These are phyloP conservation scores for Nebria salina DNA, from an alignment of 2,888 invertebrate species.

Conservation along the genomic window DNA sequence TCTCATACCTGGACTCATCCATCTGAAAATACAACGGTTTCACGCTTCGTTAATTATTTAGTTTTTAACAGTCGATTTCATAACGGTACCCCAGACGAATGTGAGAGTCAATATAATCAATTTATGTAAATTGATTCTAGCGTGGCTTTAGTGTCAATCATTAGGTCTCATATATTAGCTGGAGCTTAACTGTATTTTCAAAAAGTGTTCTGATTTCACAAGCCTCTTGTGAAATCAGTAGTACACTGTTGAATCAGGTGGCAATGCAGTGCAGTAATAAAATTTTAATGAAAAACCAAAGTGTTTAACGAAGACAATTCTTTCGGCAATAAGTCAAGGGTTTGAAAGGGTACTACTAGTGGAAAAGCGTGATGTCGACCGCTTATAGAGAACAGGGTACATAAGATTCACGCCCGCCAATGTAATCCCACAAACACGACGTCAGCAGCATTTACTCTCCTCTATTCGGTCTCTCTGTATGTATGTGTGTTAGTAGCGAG, in stretches of 20 bases:
- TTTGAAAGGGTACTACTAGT: neutral
- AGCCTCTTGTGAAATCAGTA: no score
- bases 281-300: neutral
- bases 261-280: neutral
- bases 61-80: neutral
- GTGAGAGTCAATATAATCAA: no score
- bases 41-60: neutral
- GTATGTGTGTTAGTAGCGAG: neutral
- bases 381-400: neutral
- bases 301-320: slow-evolving; percentile 1
- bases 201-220: no score
- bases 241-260: neutral
- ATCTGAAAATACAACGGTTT: neutral
- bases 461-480: neutral
- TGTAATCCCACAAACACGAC: slow-evolving; percentile 11
- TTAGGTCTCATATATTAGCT: no score
- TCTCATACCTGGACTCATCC: neutral
- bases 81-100: no score
- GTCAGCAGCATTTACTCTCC: neutral
- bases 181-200: no score
- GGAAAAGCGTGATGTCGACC: neutral
- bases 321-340: neutral
- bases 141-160: no score
- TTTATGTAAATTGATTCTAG: no score
- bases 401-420: neutral